phyloP scores from a whole-genome alignment of 1,140 invertebrate genomes.

The Anagrus nilaparvatae region DNA sequence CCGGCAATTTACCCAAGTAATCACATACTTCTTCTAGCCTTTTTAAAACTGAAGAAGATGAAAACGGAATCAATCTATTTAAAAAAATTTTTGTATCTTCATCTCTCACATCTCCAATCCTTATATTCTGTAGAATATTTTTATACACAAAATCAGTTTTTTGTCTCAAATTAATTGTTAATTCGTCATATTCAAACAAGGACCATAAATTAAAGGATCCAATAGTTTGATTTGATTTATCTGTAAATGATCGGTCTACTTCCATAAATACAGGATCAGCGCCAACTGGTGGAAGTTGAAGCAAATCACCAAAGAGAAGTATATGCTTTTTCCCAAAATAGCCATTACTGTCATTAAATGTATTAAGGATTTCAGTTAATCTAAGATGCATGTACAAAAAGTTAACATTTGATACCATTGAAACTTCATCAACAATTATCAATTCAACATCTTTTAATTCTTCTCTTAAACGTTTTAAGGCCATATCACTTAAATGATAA shows the following conservation, averaged over 20 bases:
- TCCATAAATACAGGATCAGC: slow-evolving; percentile 8
- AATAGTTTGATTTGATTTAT: no score
- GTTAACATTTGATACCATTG: slow-evolving; percentile 25
- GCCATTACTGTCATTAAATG: slow-evolving; percentile 13
- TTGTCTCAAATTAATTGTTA: no score
- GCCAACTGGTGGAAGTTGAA: slow-evolving; percentile 24
- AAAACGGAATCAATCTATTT: no score
- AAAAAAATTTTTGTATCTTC: no score
- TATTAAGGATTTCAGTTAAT: slow-evolving; percentile 20
- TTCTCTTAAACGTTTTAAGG: slow-evolving; percentile 19
- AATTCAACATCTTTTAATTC: slow-evolving; percentile 18
- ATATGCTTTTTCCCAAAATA: slow-evolving; percentile 19
- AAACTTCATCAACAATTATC: slow-evolving; percentile 25
- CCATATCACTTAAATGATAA: slow-evolving; percentile 16
- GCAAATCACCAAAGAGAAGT: slow-evolving; percentile 22
- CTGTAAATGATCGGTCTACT: no score
- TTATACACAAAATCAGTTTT: no score
- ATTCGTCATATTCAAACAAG: no score
- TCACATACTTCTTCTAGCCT: slow-evolving; percentile 21
- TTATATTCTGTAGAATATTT: no score
- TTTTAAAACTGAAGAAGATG: no score
- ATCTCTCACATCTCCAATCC: no score
- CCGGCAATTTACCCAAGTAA: slow-evolving; percentile 10
- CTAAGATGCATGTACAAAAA: slow-evolving; percentile 16
- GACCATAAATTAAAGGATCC: no score